phyloP scores from a whole-genome alignment of 2,797 vertebrate species.

The Tapirus indicus region DNA sequence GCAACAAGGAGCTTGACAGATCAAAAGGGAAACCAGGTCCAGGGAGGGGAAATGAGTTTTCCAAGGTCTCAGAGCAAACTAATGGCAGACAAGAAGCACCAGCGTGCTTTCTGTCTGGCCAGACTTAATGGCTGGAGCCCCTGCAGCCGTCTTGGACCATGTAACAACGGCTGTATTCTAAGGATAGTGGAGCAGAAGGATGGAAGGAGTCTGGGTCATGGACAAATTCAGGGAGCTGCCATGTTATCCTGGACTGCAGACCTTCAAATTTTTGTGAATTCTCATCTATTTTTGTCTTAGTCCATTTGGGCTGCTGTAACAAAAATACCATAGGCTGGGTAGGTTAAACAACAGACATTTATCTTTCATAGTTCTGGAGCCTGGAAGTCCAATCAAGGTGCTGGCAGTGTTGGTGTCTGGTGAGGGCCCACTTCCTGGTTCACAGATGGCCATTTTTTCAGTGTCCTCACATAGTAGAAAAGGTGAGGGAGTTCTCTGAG shows the following conservation, averaged over 20 bases:
- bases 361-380: neutral
- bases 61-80: neutral
- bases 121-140: neutral
- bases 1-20: neutral
- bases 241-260: neutral
- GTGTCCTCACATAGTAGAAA: neutral
- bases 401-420: no score
- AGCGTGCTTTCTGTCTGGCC: neutral
- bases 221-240: neutral
- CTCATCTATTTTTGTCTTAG: neutral
- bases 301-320: neutral
- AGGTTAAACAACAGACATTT: neutral
- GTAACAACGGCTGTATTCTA: neutral
- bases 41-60: neutral
- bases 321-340: neutral
- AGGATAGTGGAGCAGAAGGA: neutral
- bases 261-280: neutral
- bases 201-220: neutral
- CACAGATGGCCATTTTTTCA: neutral
- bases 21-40: neutral
- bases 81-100: neutral
- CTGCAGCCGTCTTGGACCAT: neutral
- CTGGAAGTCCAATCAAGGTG: neutral
- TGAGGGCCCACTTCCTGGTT: neutral
- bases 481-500: neutral